Percentiles rank a stretch among this genome's conserved stretches.
Conservation (phyloP, 2,113 vertebrate genomes). For the Carettochelys insculpta region DNA sequence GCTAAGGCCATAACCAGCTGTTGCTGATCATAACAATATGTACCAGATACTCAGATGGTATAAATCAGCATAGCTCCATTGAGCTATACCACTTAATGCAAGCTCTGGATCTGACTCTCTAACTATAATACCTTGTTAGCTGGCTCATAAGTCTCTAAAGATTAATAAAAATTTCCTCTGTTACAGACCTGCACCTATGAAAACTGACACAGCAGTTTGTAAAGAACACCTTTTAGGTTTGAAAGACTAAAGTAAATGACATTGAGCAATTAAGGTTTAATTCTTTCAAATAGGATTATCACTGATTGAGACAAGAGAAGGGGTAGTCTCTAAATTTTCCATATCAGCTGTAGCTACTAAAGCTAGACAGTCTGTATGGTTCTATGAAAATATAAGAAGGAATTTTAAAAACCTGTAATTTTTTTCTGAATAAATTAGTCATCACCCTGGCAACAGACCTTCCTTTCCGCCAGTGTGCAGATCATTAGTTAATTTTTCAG, state of each 20-base stretch:
- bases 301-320: constrained; percentile 13
- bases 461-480: background rate
- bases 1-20: background rate
- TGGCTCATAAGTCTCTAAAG: background rate
- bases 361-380: constrained; percentile 5
- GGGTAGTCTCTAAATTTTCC: constrained; percentile 1
- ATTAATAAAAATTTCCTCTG: background rate
- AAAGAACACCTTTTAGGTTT: background rate
- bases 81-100: background rate
- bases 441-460: background rate
- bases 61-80: background rate
- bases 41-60: constrained; percentile 12
- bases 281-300: constrained; percentile 15
- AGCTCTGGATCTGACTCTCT: background rate
- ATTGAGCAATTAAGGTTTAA: constrained; percentile 18
- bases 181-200: background rate
- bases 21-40: background rate
- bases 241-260: background rate
- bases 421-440: background rate
- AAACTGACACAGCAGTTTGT: background rate
- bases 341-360: constrained; percentile 14
- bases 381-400: constrained; percentile 10
- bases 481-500: background rate
- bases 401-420: constrained; percentile 1
- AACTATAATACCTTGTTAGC: background rate